These are phyloP conservation scores for Okamejei kenojei DNA, from an alignment of 2,797 vertebrate genomes.

Conservation along the genomic window DNA sequence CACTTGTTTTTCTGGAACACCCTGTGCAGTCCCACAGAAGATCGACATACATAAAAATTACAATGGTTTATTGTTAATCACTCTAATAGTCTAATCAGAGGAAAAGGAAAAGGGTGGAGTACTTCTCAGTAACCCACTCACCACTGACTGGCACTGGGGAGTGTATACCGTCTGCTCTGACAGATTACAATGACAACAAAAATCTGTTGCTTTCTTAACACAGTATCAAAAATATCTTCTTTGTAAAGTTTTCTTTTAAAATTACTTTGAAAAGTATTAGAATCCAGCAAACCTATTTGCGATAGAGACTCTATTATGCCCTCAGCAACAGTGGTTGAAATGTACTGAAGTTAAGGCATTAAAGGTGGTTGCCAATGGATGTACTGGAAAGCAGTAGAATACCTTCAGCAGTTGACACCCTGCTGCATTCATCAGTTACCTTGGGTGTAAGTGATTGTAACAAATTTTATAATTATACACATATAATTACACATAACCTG, in stretches of 20 bases:
- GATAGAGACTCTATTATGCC: background rate
- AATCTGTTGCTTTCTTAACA: background rate
- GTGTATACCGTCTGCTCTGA: background rate
- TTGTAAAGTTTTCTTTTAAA: background rate
- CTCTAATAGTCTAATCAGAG: background rate
- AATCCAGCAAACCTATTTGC: background rate
- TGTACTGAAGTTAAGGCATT: background rate
- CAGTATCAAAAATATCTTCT: background rate
- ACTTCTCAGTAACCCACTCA: background rate
- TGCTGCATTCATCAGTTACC: no score
- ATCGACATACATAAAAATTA: background rate
- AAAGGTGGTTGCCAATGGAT: background rate
- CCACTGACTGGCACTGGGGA: background rate
- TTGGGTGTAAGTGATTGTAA: no score
- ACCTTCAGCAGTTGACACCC: no score
- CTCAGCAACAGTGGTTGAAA: background rate
- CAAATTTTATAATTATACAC: no score
- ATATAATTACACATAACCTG: no score
- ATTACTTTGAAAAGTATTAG: background rate
- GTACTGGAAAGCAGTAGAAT: background rate
- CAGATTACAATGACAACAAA: background rate
- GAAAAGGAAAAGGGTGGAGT: constrained; percentile 26
- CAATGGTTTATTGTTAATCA: background rate
- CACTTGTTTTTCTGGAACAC: background rate
- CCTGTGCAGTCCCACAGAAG: background rate